These are phyloP conservation scores for Sipha maydis DNA, from an alignment of 2,888 invertebrate species.

Conservation along the genomic window DNA sequence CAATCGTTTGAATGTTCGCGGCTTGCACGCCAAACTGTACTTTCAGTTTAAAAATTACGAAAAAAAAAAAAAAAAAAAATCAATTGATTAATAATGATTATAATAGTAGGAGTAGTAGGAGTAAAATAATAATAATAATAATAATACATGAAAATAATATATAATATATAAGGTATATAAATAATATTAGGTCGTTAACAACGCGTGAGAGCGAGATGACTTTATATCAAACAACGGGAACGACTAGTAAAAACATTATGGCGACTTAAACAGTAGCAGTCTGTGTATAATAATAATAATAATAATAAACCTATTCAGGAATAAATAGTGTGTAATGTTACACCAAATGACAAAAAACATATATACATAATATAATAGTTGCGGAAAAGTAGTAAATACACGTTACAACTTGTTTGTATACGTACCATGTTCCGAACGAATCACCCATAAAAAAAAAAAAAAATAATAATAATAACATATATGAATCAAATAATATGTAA, in stretches of 20 bases:
- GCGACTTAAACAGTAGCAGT: slow-evolving; percentile 40
- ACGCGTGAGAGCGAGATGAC: background rate
- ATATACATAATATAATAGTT: too few relatives aligned
- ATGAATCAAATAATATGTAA: background rate
- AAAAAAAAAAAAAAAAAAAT: too few relatives aligned
- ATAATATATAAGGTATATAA: background rate
- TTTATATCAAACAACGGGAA: slow-evolving; percentile 2
- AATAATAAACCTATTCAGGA: background rate
- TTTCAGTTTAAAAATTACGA: background rate
- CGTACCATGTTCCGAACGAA: too few relatives aligned
- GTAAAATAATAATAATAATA: background rate
- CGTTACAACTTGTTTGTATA: too few relatives aligned
- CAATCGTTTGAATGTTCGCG: too few relatives aligned
- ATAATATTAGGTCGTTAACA: background rate
- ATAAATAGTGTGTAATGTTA: background rate
- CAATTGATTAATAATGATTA: background rate
- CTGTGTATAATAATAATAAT: background rate
- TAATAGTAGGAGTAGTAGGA: background rate
- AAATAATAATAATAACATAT: background rate
- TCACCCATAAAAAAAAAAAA: background rate
- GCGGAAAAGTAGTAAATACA: too few relatives aligned
- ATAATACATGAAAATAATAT: background rate
- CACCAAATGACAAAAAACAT: too few relatives aligned
- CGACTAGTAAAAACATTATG: slow-evolving; percentile 44
- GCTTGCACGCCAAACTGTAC: too few relatives aligned